Conservation (phyloP, 1,140 invertebrate genomes). For the Drosophila novamexicana region DNA sequence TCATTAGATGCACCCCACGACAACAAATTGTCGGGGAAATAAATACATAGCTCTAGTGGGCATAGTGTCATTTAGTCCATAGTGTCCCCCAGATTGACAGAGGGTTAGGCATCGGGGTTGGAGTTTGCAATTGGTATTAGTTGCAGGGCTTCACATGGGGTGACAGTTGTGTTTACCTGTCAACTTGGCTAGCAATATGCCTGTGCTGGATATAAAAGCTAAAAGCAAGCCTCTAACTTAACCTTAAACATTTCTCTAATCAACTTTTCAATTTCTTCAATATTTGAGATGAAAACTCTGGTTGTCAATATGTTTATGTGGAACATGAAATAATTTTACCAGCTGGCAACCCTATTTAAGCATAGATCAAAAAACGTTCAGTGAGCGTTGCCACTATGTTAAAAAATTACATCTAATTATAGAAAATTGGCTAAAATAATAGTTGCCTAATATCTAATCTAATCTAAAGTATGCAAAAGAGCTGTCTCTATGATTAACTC, state of each 20-base stretch:
- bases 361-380: too few relatives aligned
- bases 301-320: too few relatives aligned
- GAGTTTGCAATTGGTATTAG: neutral
- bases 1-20: slow-evolving; percentile 44
- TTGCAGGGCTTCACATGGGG: slow-evolving; percentile 5
- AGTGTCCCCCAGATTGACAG: slow-evolving; percentile 1
- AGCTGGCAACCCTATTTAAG: too few relatives aligned
- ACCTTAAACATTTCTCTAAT: neutral
- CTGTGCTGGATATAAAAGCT: neutral
- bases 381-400: too few relatives aligned
- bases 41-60: neutral
- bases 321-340: too few relatives aligned
- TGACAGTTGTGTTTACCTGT: slow-evolving; percentile 7
- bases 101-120: neutral
- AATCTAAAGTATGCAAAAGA: too few relatives aligned
- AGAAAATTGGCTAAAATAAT: too few relatives aligned
- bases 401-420: too few relatives aligned
- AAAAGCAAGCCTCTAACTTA: neutral
- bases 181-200: neutral
- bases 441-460: too few relatives aligned
- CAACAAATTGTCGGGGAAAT: slow-evolving; percentile 16
- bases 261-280: neutral
- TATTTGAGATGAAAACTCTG: too few relatives aligned
- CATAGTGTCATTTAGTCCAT: slow-evolving; percentile 20
- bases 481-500: too few relatives aligned